phyloP scores from a whole-genome alignment of 2,888 invertebrate genomes.

The Hypercompe scribonia region DNA sequence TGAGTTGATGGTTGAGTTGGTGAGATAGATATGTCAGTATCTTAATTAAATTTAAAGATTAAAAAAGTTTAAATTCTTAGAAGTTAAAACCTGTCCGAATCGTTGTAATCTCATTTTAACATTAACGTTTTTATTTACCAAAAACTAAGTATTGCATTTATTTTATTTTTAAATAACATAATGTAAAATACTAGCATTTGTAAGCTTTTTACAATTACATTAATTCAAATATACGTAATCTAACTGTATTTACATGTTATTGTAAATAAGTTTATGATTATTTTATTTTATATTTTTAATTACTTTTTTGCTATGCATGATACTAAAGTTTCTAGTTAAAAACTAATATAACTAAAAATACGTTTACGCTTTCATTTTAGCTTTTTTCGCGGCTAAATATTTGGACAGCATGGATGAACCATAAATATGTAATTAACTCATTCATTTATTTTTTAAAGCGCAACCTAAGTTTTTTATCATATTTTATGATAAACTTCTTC shows the following conservation, averaged over 20 bases:
- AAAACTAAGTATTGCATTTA: conserved; percentile 26
- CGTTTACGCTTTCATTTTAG: not conserved
- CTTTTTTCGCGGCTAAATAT: not conserved
- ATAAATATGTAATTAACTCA: not conserved
- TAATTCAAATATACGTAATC: conserved; percentile 5
- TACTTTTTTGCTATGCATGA: conserved; percentile 19
- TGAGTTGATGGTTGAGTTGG: no score
- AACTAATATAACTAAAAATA: not conserved
- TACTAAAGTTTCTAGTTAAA: conserved; percentile 14
- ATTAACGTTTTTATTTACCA: conserved; percentile 6
- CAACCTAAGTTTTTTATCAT: not conserved
- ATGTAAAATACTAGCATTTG: conserved; percentile 12
- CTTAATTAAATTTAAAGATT: not conserved
- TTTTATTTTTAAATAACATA: conserved; percentile 18
- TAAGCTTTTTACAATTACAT: conserved; percentile 7
- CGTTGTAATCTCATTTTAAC: conserved; percentile 5
- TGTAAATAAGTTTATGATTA: conserved; percentile 24
- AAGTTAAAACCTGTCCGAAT: not conserved
- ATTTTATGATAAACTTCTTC: not conserved
- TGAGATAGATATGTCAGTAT: no score
- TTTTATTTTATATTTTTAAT: conserved; percentile 17
- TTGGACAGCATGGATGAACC: not conserved
- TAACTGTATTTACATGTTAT: conserved; percentile 15
- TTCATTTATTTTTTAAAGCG: not conserved
- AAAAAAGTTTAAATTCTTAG: no score